Evolutionary conservation across 2,888 invertebrate genomes (phyloP).

Genomic region (Trachelus troglodyta): DNA sequence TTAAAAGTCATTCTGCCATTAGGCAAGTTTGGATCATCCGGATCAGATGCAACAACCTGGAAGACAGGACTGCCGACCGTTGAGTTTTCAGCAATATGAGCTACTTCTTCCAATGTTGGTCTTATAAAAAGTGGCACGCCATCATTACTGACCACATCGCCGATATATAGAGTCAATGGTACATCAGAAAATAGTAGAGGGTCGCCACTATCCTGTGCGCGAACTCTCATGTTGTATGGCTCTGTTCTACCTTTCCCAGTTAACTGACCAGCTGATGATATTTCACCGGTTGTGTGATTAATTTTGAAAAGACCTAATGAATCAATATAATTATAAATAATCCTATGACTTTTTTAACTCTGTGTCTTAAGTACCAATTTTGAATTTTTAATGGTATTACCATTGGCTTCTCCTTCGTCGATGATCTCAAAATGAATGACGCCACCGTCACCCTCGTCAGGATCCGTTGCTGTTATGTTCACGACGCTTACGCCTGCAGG

Average conservation of each 20-base stretch:
- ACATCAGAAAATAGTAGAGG: slow-evolving; percentile 73
- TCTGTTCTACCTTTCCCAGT: slow-evolving; percentile 82
- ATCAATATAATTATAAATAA: slow-evolving; percentile 3
- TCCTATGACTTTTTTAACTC: not conserved
- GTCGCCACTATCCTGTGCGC: slow-evolving; percentile 78
- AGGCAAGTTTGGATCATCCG: slow-evolving; percentile 81
- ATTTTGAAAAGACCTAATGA: slow-evolving; percentile 75
- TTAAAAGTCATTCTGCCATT: slow-evolving; percentile 79
- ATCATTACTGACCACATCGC: slow-evolving; percentile 84
- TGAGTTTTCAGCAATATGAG: slow-evolving; percentile 80
- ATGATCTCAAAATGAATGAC: slow-evolving; percentile 78
- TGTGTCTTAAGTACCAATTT: not conserved
- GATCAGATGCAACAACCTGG: slow-evolving; percentile 81
- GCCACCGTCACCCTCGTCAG: slow-evolving; percentile 80
- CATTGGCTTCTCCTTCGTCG: slow-evolving; percentile 79
- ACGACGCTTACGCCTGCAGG: slow-evolving; percentile 74
- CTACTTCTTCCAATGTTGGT: slow-evolving; percentile 77
- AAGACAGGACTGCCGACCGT: slow-evolving; percentile 80
- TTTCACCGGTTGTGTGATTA: slow-evolving; percentile 74
- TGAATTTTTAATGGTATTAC: slow-evolving; percentile 55
- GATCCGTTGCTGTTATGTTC: slow-evolving; percentile 79
- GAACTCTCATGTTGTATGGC: slow-evolving; percentile 76
- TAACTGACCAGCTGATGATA: slow-evolving; percentile 74
- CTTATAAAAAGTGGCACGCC: slow-evolving; percentile 81
- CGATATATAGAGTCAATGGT: slow-evolving; percentile 75